Conservation (phyloP, 2,797 vertebrate genomes). For the Galagoides demidoff region DNA sequence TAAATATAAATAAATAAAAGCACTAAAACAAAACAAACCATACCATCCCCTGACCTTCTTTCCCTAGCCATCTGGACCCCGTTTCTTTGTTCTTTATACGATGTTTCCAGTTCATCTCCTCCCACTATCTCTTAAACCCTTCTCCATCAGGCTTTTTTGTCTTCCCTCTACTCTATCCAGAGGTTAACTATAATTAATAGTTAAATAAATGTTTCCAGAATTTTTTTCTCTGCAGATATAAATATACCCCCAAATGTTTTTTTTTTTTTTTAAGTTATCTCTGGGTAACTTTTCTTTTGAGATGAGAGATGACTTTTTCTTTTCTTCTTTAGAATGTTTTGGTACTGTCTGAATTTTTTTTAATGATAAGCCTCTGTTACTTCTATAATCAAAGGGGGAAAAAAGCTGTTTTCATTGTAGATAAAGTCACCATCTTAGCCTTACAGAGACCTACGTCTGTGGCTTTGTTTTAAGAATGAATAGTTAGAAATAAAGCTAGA, state of each 20-base stretch:
- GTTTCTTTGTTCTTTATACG: neutral
- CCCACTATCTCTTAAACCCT: neutral
- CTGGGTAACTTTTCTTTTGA: neutral
- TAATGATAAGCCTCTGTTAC: neutral
- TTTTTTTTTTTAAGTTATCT: neutral
- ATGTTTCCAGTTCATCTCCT: neutral
- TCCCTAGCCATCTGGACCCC: neutral
- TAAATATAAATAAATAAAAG: neutral
- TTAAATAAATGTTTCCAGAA: neutral
- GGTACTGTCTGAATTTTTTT: neutral
- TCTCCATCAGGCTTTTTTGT: neutral
- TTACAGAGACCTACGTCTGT: neutral
- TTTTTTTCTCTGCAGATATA: conserved; percentile 29
- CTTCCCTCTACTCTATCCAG: neutral
- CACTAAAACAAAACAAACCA: neutral
- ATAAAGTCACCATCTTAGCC: neutral
- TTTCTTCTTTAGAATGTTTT: conserved; percentile 37
- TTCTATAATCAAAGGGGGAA: neutral
- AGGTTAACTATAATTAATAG: neutral
- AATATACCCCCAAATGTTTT: conserved; percentile 20
- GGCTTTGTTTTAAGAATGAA: conserved; percentile 21
- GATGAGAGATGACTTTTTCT: neutral
- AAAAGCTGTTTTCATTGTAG: neutral
- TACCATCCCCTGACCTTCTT: neutral
- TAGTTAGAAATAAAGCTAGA: conserved; percentile 30